Percentiles rank a stretch among this genome's conserved stretches.
Conservation (phyloP, 53 echinoderm and acorn worm genomes). For the Hippasteria phrygiana region DNA sequence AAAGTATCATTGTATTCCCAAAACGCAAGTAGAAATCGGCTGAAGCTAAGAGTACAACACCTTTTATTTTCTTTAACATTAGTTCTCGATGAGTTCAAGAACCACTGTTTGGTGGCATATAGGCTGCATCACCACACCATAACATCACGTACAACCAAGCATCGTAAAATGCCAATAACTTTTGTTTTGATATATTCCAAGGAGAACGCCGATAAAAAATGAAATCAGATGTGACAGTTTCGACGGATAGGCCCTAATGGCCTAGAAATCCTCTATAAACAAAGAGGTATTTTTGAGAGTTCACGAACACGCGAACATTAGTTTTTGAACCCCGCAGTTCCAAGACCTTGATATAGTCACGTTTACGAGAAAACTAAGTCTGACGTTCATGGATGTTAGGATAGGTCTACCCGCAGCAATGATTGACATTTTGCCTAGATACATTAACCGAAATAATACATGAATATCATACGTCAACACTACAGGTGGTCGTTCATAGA, state of each 20-base stretch:
- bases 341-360: neutral
- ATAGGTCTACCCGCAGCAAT: neutral
- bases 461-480: neutral
- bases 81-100: neutral
- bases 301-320: neutral
- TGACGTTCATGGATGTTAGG: neutral
- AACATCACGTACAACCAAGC: neutral
- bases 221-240: neutral
- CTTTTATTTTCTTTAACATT: too few relatives aligned
- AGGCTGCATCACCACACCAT: neutral
- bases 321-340: neutral
- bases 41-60: too few relatives aligned
- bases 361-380: too few relatives aligned
- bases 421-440: neutral
- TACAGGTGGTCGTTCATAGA: too few relatives aligned
- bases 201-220: neutral
- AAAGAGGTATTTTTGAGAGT: neutral
- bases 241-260: too few relatives aligned
- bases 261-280: neutral
- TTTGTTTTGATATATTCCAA: neutral
- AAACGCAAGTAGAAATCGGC: too few relatives aligned
- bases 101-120: neutral
- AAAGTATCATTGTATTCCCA: too few relatives aligned
- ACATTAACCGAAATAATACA: neutral
- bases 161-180: neutral